Base-by-base conservation (phyloP, 1,140 invertebrate genomes). In the Zaprionus gabonicus region DNA sequence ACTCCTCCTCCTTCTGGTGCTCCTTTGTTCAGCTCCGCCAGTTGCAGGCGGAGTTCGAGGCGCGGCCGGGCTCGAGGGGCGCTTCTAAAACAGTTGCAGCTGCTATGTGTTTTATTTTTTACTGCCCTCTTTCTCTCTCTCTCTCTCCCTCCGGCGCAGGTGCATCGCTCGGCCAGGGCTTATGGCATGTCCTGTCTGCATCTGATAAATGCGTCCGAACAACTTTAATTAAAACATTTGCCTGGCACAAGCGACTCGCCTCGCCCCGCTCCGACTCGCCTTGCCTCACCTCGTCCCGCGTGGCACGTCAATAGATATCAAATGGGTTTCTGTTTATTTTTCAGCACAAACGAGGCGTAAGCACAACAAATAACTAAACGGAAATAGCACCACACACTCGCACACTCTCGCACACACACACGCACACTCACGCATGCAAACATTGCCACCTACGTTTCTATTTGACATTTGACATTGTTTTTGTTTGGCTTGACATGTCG, bases 161-260 rank as follows among this genome's bases (percentile, higher is more conserved):
- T 63, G 70, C 53, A 23, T 66, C 34, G 41, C 9, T 17, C n/a
- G 41, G 59, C 51, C 34, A 41, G 72, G 25, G 59, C 59, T 74
- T 78, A 41, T 84, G 85, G 71, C 69, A 66, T 82, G 67, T 88
- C 85, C 85, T 85, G 85, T 88, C 85, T 88, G 85, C 85, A 88
- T 88, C 85, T 88, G 85, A 88, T 88, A 88, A 88, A 85, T 76
- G 85, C 81, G 75, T 80, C 59, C 74, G 71, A 88, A 77, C 86
- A 90, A 88, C 78, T 88, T 88, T 88, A 88, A 88, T 88, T 88
- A 88, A 88, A 88, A 88, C 87, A 82, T 78, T 78, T 74, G 65
- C 44, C 20, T 59, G 44, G 28, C 44, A 59, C 49, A 59, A 53
- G n/a, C 41, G 25, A 38, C 57, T 31, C 64, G 17, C 23, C 44